phyloP scores from a whole-genome alignment of 2,113 vertebrate genomes.

The Edolisoma coerulescens region DNA sequence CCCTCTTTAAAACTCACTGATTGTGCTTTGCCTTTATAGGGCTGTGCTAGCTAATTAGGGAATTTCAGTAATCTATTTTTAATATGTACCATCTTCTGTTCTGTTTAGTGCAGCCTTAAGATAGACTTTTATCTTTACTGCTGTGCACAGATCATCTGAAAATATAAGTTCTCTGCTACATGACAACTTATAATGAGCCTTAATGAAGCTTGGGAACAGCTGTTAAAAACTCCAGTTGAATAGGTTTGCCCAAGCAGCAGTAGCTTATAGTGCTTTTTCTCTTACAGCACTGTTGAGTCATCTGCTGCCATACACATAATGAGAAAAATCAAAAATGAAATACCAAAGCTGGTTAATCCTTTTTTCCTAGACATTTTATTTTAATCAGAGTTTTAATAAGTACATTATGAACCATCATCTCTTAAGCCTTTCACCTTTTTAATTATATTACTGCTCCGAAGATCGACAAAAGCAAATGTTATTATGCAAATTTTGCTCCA shows the following conservation, averaged over 20 bases:
- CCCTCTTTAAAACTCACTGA: slow-evolving; percentile 60
- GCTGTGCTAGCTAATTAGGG: slow-evolving; percentile 70
- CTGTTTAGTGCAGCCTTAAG: slow-evolving; percentile 79
- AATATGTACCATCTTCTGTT: slow-evolving; percentile 77
- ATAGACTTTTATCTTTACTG: slow-evolving; percentile 81
- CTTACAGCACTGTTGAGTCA: slow-evolving; percentile 32
- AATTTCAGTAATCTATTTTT: slow-evolving; percentile 80
- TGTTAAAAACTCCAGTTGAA: slow-evolving; percentile 73
- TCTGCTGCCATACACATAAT: slow-evolving; percentile 37
- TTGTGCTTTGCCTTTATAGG: slow-evolving; percentile 64
- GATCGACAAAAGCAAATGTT: slow-evolving; percentile 71
- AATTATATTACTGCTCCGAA: slow-evolving; percentile 69
- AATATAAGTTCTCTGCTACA: slow-evolving; percentile 77
- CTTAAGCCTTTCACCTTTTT: slow-evolving; percentile 70
- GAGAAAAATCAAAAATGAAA: slow-evolving; percentile 60
- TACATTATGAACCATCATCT: slow-evolving; percentile 61
- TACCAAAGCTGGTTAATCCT: slow-evolving; percentile 50
- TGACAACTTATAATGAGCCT: slow-evolving; percentile 80
- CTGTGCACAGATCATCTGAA: slow-evolving; percentile 77
- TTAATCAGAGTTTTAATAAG: slow-evolving; percentile 72
- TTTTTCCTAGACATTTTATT: slow-evolving; percentile 68
- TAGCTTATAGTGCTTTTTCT: slow-evolving; percentile 57
- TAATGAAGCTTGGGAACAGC: slow-evolving; percentile 80
- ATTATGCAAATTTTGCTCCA: slow-evolving; percentile 66
- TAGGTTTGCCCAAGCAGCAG: slow-evolving; percentile 65